A percentile compares a stretch with the other conserved stretches of the same genome.
phyloP scores from a whole-genome alignment of 1,140 invertebrate species.

The Procambarus virginalis region DNA sequence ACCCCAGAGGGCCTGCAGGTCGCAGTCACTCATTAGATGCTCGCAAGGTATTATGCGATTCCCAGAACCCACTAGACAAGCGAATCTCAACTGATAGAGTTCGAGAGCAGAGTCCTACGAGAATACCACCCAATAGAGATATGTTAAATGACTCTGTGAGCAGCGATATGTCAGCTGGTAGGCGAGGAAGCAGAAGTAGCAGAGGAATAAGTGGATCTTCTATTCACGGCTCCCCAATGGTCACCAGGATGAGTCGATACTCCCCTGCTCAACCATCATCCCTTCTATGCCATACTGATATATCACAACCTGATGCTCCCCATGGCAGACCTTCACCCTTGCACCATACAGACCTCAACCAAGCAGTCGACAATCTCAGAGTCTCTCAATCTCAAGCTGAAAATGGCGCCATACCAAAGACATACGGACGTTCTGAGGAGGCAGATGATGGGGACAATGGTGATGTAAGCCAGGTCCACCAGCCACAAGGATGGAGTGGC shows the following conservation, averaged over 20 bases:
- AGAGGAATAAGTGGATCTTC: slow-evolving; percentile 52
- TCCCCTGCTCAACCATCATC: slow-evolving; percentile 47
- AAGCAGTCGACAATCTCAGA: slow-evolving; percentile 56
- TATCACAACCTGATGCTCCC: slow-evolving; percentile 8
- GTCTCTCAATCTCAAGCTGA: slow-evolving; percentile 55
- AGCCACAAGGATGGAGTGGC: slow-evolving; percentile 49
- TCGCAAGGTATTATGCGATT: slow-evolving; percentile 19
- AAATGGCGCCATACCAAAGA: slow-evolving; percentile 60
- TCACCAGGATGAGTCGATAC: slow-evolving; percentile 27
- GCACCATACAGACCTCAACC: slow-evolving; percentile 52
- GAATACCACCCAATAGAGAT: slow-evolving; percentile 22
- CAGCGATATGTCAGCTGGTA: slow-evolving; percentile 45
- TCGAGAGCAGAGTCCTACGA: background rate
- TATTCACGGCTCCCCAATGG: slow-evolving; percentile 26
- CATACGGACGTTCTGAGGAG: slow-evolving; percentile 32
- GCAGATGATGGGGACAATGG: background rate
- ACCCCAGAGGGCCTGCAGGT: background rate
- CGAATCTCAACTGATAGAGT: background rate
- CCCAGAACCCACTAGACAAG: background rate
- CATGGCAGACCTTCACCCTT: slow-evolving; percentile 11
- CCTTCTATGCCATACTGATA: slow-evolving; percentile 22
- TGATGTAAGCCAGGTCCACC: background rate
- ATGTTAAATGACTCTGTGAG: slow-evolving; percentile 50
- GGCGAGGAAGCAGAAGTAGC: slow-evolving; percentile 47
- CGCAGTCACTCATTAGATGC: slow-evolving; percentile 60